Evolutionary conservation across 2,888 invertebrate species (phyloP).

Genomic region (Iphiclides podalirius): DNA sequence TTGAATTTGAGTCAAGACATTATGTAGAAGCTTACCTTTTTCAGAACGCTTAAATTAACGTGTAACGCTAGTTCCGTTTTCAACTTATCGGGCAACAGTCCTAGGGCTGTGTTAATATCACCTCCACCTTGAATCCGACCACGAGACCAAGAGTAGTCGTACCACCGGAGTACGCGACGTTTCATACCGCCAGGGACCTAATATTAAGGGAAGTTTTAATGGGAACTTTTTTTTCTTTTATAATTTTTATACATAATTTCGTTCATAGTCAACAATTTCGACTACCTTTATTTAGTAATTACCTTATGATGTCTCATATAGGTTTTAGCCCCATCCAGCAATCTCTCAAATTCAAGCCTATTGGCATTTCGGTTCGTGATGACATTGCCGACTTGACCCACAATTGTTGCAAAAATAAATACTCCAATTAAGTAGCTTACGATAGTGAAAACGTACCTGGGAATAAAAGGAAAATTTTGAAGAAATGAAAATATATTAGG

Average conservation of each 20-base stretch:
- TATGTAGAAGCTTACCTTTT: conserved; percentile 89
- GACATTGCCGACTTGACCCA: conserved; percentile 98
- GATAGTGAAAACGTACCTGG: conserved; percentile 97
- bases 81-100: conserved; percentile 95
- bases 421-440: conserved; percentile 98
- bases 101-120: conserved; percentile 96
- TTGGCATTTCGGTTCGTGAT: conserved; percentile 98
- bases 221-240: no score
- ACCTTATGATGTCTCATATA: conserved; percentile 98
- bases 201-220: no score
- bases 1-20: no score
- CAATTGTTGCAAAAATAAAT: conserved; percentile 98
- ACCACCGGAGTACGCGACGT: conserved; percentile 96
- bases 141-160: conserved; percentile 98
- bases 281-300: no score
- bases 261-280: no score
- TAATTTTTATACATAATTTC: conserved; percentile 1
- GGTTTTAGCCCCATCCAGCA: conserved; percentile 96
- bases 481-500: conserved; percentile 7
- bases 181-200: conserved; percentile 97
- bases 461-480: conserved; percentile 10
- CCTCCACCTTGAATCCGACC: conserved; percentile 97
- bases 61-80: conserved; percentile 98
- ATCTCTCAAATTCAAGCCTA: conserved; percentile 95
- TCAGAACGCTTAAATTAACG: conserved; percentile 95